A percentile compares a stretch with the other conserved stretches of the same genome.
Conservation (phyloP, 2,888 invertebrate genomes). For the Rhingia rostrata region DNA sequence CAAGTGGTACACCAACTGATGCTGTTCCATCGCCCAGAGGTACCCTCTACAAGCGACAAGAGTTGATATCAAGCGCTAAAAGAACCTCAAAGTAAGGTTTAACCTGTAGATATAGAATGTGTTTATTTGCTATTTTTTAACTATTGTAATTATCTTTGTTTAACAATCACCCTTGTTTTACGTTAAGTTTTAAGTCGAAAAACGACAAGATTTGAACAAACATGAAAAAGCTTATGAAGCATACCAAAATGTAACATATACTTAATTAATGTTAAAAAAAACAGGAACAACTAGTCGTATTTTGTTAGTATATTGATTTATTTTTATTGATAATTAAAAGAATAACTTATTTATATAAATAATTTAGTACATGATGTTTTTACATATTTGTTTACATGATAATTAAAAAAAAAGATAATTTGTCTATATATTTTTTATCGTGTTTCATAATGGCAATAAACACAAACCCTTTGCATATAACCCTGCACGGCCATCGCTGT, state of each 20-base stretch:
- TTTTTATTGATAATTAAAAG: conserved; percentile 12
- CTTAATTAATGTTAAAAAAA: neutral
- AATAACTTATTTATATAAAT: neutral
- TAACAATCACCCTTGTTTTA: neutral
- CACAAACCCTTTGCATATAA: no score
- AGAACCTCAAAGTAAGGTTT: conserved; percentile 48
- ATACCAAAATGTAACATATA: conserved; percentile 2
- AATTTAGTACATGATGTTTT: conserved; percentile 13
- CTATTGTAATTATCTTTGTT: neutral
- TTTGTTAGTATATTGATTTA: conserved; percentile 11
- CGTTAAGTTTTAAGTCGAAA: neutral
- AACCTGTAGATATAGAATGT: neutral
- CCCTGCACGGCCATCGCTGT: no score
- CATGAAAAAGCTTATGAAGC: neutral
- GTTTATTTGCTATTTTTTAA: neutral
- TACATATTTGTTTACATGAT: conserved; percentile 12
- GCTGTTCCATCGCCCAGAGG: conserved; percentile 34
- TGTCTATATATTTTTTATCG: neutral
- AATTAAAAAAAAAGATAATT: conserved; percentile 11
- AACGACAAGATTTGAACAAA: conserved; percentile 4
- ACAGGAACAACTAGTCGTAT: conserved; percentile 31
- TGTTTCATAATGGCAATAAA: neutral
- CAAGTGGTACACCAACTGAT: conserved; percentile 9
- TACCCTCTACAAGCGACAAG: conserved; percentile 90
- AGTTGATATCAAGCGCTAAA: conserved; percentile 90